Percentiles rank a stretch among this genome's conserved stretches.
phyloP scores from a whole-genome alignment of 2,888 invertebrate species.

The Syritta pipiens region DNA sequence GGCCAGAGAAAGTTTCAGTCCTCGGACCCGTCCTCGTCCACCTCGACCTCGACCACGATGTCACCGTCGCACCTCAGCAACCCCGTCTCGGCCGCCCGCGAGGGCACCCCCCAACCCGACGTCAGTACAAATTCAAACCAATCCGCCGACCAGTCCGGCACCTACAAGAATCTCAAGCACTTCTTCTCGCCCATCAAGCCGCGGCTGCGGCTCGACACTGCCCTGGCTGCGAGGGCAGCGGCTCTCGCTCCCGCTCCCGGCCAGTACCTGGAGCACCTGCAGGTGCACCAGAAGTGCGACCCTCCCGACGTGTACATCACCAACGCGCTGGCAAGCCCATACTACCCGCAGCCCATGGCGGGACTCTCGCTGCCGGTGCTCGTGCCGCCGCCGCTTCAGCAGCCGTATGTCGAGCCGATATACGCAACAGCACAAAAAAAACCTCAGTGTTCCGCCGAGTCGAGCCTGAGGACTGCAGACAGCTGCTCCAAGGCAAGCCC shows the following conservation, averaged over 20 bases:
- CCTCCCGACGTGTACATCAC: conserved; percentile 78
- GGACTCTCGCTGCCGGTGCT: conserved; percentile 67
- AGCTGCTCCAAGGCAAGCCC: conserved; percentile 51
- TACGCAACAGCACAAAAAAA: conserved; percentile 78
- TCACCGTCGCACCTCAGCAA: conserved; percentile 38
- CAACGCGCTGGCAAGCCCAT: conserved; percentile 76
- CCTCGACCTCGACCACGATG: conserved; percentile 42
- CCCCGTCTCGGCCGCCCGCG: conserved; percentile 8
- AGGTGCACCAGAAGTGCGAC: conserved; percentile 72
- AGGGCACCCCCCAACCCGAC: conserved; percentile 23
- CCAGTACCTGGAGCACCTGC: conserved; percentile 24
- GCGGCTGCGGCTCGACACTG: conserved; percentile 75
- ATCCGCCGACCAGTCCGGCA: conserved; percentile 1
- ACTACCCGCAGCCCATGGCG: conserved; percentile 65
- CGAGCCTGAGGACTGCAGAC: conserved; percentile 71
- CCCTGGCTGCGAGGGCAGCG: conserved; percentile 71
- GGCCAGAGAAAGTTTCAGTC: conserved; percentile 72
- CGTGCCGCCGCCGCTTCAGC: conserved; percentile 28
- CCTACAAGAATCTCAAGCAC: conserved; percentile 77
- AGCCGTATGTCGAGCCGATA: conserved; percentile 73
- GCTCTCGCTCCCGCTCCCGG: conserved; percentile 4
- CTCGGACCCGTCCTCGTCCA: conserved; percentile 34
- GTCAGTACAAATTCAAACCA: conserved; percentile 24
- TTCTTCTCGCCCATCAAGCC: conserved; percentile 80
- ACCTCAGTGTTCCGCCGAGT: conserved; percentile 61